phyloP scores from a whole-genome alignment of 2,888 invertebrate genomes.

The Sycophila texana region DNA sequence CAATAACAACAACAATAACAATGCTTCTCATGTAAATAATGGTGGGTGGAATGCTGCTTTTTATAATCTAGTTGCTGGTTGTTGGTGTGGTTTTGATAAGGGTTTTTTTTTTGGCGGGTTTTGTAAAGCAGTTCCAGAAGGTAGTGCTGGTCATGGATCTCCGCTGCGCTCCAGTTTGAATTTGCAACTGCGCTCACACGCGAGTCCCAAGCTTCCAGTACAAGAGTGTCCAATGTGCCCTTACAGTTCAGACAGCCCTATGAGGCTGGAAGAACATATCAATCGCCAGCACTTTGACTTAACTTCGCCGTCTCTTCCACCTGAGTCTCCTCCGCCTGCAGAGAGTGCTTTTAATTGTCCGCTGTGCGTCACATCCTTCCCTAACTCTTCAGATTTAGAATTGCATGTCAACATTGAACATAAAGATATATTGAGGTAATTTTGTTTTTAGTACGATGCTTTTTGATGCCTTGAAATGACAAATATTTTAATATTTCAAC shows the following conservation, averaged over 20 bases:
- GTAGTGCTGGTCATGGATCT: slow-evolving; percentile 82
- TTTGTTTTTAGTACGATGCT: slow-evolving; percentile 56
- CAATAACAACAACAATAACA: slow-evolving; percentile 73
- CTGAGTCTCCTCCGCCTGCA: slow-evolving; percentile 70
- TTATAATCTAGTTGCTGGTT: neutral
- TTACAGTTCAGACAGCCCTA: slow-evolving; percentile 84
- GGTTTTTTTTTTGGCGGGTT: too few species aligned
- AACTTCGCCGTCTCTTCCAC: slow-evolving; percentile 83
- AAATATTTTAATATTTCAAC: slow-evolving; percentile 32
- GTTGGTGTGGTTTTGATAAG: too few species aligned
- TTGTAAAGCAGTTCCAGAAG: slow-evolving; percentile 65
- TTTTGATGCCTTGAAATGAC: neutral
- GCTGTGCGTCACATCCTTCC: slow-evolving; percentile 85
- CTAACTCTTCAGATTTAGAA: slow-evolving; percentile 86
- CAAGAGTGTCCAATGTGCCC: slow-evolving; percentile 86
- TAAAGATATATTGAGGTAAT: slow-evolving; percentile 86
- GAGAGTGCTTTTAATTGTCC: slow-evolving; percentile 83
- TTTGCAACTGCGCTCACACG: slow-evolving; percentile 73
- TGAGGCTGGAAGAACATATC: slow-evolving; percentile 87
- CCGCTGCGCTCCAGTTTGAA: slow-evolving; percentile 80
- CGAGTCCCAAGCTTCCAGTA: slow-evolving; percentile 71
- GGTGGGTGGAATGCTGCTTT: slow-evolving; percentile 58
- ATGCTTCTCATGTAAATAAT: slow-evolving; percentile 67
- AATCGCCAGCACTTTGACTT: slow-evolving; percentile 90
- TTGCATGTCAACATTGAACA: slow-evolving; percentile 92